Conservation (phyloP, 2,113 vertebrate species). For the Irena cyanogastra region DNA sequence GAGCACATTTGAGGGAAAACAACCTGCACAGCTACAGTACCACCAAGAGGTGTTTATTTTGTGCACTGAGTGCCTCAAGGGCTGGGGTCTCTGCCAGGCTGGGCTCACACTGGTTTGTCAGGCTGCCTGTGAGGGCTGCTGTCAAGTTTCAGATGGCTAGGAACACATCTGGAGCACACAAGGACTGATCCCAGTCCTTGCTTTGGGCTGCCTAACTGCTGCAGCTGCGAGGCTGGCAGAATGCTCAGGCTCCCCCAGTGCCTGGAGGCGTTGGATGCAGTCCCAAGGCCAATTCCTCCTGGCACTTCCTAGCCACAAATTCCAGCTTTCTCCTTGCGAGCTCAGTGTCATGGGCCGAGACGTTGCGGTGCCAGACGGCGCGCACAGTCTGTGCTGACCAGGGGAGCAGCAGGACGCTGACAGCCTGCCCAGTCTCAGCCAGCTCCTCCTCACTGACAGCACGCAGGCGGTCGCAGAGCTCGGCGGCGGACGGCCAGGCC, state of each 20-base stretch:
- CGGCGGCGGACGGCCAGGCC: not conserved
- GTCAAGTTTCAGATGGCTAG: not conserved
- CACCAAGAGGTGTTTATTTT: not conserved
- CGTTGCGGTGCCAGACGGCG: slow-evolving; percentile 76
- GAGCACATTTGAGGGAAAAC: not conserved
- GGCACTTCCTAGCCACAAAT: slow-evolving; percentile 65
- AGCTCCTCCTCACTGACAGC: slow-evolving; percentile 66
- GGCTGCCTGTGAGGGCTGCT: not conserved
- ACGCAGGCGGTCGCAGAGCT: slow-evolving; percentile 75
- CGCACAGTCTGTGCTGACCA: slow-evolving; percentile 49
- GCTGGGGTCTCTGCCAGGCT: slow-evolving; percentile 73
- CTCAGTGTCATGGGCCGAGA: slow-evolving; percentile 73
- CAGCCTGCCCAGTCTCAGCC: slow-evolving; percentile 39
- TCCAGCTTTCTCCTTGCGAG: slow-evolving; percentile 76
- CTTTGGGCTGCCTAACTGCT: not conserved
- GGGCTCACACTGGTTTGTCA: slow-evolving; percentile 69
- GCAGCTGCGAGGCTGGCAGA: not conserved
- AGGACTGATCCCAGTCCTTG: not conserved
- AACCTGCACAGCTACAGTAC: not conserved
- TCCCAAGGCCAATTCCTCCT: not conserved
- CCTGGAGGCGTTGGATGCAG: rapidly evolving
- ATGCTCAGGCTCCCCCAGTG: not conserved
- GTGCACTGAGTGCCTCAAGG: not conserved
- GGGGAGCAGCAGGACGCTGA: slow-evolving; percentile 75
- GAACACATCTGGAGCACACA: not conserved